Evolutionary conservation across 1,140 invertebrate genomes (phyloP).

Genomic region (Drosophila rufa): DNA sequence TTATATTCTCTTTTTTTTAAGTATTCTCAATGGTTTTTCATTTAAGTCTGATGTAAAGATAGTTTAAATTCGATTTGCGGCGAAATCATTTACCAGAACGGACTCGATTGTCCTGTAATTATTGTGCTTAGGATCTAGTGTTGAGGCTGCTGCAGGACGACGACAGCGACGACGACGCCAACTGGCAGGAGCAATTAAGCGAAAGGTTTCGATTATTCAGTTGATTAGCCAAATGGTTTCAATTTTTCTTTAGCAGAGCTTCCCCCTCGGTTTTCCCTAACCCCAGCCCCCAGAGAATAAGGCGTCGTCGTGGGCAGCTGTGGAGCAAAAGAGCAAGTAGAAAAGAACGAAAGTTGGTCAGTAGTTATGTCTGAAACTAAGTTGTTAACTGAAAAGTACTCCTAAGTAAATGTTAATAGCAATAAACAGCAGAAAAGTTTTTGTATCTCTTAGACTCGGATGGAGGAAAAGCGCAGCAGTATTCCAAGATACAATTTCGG

Average conservation of each 20-base stretch:
- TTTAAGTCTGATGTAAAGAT: slow-evolving; percentile 8
- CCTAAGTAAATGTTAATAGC: slow-evolving; percentile 68
- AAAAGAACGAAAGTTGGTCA: slow-evolving; percentile 60
- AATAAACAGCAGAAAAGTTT: slow-evolving; percentile 60
- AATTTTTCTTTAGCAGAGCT: slow-evolving; percentile 36
- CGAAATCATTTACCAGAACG: slow-evolving; percentile 30
- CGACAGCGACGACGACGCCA: slow-evolving; percentile 34
- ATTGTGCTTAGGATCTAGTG: slow-evolving; percentile 40
- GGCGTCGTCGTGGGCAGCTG: slow-evolving; percentile 36
- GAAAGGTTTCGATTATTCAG: slow-evolving; percentile 52
- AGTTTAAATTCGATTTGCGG: neutral
- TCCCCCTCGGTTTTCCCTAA: slow-evolving; percentile 10
- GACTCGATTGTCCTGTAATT: slow-evolving; percentile 36
- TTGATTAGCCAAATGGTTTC: slow-evolving; percentile 51
- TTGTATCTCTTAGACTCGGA: slow-evolving; percentile 61
- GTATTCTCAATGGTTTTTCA: neutral
- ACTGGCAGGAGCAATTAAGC: slow-evolving; percentile 24
- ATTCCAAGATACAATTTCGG: slow-evolving; percentile 38
- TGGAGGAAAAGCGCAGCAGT: slow-evolving; percentile 26
- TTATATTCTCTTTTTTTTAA: neutral
- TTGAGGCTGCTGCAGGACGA: slow-evolving; percentile 16
- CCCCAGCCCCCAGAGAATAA: neutral
- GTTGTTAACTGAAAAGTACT: slow-evolving; percentile 81
- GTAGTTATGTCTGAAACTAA: slow-evolving; percentile 74
- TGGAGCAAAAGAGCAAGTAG: slow-evolving; percentile 9